Conservation (phyloP, 2,113 vertebrate species). For the Monopterus albus region DNA sequence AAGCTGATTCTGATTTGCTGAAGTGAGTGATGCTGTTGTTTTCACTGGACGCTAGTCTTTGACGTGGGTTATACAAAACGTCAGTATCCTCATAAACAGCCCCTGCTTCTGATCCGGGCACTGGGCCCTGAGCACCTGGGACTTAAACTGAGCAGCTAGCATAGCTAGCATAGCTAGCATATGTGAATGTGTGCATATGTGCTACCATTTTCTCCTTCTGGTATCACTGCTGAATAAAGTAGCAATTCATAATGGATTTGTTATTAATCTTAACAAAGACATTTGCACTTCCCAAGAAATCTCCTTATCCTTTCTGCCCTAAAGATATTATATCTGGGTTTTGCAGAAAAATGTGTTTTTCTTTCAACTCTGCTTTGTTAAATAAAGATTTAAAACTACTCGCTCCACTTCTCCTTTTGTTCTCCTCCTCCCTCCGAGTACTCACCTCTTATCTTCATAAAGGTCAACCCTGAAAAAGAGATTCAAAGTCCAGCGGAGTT, state of each 20-base stretch:
- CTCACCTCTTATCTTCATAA: conserved; percentile 32
- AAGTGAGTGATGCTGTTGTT: too few species aligned
- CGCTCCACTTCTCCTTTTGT: background rate
- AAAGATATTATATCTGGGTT: background rate
- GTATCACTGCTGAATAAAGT: background rate
- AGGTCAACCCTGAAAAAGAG: conserved; percentile 26
- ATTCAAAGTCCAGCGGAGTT: conserved; percentile 17
- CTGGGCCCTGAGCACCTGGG: conserved; percentile 3
- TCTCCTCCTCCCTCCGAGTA: background rate
- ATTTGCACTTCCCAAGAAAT: background rate
- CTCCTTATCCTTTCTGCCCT: background rate
- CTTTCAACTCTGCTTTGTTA: background rate
- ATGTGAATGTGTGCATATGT: conserved; percentile 45
- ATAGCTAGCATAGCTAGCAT: too few species aligned
- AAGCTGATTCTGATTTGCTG: too few species aligned
- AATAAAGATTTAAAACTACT: conserved; percentile 31
- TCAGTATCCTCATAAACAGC: background rate
- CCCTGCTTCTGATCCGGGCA: background rate
- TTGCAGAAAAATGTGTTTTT: background rate
- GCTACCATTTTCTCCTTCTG: conserved; percentile 28
- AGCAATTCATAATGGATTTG: background rate
- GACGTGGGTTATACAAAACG: too few species aligned
- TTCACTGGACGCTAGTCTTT: too few species aligned
- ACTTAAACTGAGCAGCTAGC: conserved; percentile 15
- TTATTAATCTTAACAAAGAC: background rate